phyloP scores from a whole-genome alignment of 2,113 vertebrate genomes.

The Melospiza melodia region DNA sequence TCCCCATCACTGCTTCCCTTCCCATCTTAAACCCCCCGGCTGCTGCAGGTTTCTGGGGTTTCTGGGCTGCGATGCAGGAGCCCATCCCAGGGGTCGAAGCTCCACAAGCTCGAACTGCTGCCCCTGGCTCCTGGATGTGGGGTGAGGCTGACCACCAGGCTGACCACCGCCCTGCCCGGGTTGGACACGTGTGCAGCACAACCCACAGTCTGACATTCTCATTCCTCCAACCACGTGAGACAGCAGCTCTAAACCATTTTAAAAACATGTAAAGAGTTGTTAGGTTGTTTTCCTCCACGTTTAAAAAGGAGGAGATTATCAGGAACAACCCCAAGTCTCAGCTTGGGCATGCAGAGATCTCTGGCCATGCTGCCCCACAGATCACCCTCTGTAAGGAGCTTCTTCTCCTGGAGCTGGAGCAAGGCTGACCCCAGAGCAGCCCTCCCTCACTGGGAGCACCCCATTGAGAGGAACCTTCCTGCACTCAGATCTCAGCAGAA shows the following conservation, averaged over 20 bases:
- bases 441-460: neutral
- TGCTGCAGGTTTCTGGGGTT: neutral
- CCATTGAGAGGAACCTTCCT: rapidly evolving
- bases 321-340: neutral
- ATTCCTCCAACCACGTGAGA: neutral
- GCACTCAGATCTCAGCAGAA: neutral
- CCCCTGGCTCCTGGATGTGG: rapidly evolving
- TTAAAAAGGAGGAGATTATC: neutral
- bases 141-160: rapidly evolving
- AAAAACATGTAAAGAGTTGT: neutral
- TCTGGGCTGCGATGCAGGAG: neutral
- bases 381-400: neutral
- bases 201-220: neutral
- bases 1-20: too few relatives aligned
- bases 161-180: rapidly evolving
- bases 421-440: neutral
- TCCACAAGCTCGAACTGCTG: rapidly evolving
- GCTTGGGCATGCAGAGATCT: rapidly evolving
- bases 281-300: neutral
- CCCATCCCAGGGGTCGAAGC: neutral
- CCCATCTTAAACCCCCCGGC: too few relatives aligned
- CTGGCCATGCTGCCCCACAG: rapidly evolving
- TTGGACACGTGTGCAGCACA: rapidly evolving
- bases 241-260: neutral
- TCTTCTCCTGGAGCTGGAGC: neutral